Percentiles rank a stretch among this genome's conserved stretches.
Evolutionary conservation across 1,140 invertebrate genomes (phyloP).

Genomic region (Hylyphantes graminicola): DNA sequence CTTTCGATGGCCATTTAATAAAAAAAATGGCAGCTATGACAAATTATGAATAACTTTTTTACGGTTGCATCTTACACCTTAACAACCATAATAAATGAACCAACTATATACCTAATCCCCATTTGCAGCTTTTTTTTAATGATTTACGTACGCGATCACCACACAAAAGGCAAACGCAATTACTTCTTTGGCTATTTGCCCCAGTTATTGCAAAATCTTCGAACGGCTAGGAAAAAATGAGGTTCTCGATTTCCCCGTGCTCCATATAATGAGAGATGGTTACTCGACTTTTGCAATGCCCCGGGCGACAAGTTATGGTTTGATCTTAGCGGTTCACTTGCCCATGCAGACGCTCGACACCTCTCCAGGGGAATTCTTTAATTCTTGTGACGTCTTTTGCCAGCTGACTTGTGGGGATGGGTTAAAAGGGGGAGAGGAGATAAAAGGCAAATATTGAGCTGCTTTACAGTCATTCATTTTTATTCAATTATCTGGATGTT

Average conservation of each 20-base stretch:
- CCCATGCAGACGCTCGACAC: conserved; percentile 6
- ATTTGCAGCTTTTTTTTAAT: conserved; percentile 40
- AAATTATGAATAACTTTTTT: too few relatives aligned
- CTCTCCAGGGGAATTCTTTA: conserved; percentile 16
- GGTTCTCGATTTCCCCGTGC: conserved; percentile 46
- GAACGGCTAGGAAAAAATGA: conserved; percentile 12
- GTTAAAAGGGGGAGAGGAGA: too few relatives aligned
- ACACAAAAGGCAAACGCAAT: conserved; percentile 28
- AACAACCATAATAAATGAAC: conserved; percentile 17
- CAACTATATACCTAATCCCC: conserved; percentile 11
- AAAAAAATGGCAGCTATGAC: too few relatives aligned
- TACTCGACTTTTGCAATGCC: background rate
- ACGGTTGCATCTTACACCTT: too few relatives aligned
- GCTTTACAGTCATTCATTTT: too few relatives aligned
- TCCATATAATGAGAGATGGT: conserved; percentile 55
- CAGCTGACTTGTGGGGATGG: background rate
- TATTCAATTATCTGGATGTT: too few relatives aligned
- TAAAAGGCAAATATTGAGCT: too few relatives aligned
- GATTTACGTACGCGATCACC: conserved; percentile 46
- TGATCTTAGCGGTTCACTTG: conserved; percentile 22
- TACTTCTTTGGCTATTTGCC: conserved; percentile 25
- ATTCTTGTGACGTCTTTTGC: background rate
- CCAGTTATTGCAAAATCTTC: conserved; percentile 39
- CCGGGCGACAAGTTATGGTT: background rate
- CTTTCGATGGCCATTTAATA: too few relatives aligned